Evolutionary conservation across 2,888 invertebrate species (phyloP), one percentile per base, ranked within the genome.

Genomic region (Parascotia fuliginaria): DNA sequence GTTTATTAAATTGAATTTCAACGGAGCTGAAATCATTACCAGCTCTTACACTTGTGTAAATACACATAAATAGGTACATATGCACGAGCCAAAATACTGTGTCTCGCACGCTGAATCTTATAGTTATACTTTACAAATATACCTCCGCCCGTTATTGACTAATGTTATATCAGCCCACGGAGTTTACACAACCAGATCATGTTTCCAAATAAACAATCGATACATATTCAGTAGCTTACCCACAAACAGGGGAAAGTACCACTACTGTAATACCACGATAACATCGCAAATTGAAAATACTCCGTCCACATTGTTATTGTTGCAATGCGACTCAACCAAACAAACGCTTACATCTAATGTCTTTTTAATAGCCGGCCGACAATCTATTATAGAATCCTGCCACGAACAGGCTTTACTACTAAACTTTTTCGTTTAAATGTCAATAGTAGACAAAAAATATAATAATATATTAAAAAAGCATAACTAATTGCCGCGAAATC

Each of bases 351-450:
- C 55, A 58, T 68, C 73, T 77, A 77, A 77, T 77, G 78, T 73
- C 40, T 70, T 77, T 77, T 77, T 77, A 75, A 77, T 77, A 73
- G 69, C 71, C 54, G 61, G 59, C 70, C 58, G 51, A 71, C 61
- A 73, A 77, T 75, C 77, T 75, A 76, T 75, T 75, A 71, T 51
- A 58, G 53, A 58, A 69, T 66, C 55, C 60, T 66, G 60, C 46
- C 56, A 53, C 55, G 38, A 46, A 48, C 53, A 57, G 37, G 49
- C 53, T 54, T 55, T 43, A 56, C 67, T 71, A 62, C 61, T 57
- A 62, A 62, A 75, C 66, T 59, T 61, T 61, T 62, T 61, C 60
- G 38, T 54, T 51, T 60, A 60, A 57, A 13, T 22, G 38, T 32
- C 55, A 34, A 58, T 57, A 41, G 45, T 33, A 33, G 45, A 42